phyloP scores from a whole-genome alignment of 53 echinoderm and acorn worm genomes.

The Echinometra lucunter region DNA sequence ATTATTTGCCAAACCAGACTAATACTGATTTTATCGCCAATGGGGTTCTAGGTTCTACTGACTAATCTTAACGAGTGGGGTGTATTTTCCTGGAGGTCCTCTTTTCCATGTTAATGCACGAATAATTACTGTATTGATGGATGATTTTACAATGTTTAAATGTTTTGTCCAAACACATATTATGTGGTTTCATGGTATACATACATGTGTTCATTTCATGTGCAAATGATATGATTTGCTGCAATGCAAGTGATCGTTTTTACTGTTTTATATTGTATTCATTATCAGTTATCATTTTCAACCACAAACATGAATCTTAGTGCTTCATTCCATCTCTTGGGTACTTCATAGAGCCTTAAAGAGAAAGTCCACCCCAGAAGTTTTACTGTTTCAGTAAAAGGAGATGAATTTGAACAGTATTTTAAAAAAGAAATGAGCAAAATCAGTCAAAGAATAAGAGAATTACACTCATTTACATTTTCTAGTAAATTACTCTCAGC shows the following conservation, averaged over 20 bases:
- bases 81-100: not conserved
- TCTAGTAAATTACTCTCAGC: too few species aligned
- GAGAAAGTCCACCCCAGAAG: too few species aligned
- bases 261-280: not conserved
- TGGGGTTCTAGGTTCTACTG: not conserved
- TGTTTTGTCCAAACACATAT: not conserved
- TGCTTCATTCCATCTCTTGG: too few species aligned
- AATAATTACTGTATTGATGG: not conserved
- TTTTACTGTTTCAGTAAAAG: too few species aligned
- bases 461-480: too few species aligned
- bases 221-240: not conserved
- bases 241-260: not conserved
- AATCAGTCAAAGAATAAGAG: too few species aligned
- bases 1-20: too few species aligned
- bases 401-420: too few species aligned
- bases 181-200: not conserved
- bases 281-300: not conserved
- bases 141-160: not conserved
- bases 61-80: not conserved
- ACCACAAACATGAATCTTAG: not conserved
- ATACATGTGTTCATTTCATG: not conserved
- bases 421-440: too few species aligned
- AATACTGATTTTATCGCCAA: not conserved
- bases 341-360: not conserved
- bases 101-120: not conserved